Base-by-base conservation (phyloP, 2,888 invertebrate genomes). In the Hymenopus coronatus region DNA sequence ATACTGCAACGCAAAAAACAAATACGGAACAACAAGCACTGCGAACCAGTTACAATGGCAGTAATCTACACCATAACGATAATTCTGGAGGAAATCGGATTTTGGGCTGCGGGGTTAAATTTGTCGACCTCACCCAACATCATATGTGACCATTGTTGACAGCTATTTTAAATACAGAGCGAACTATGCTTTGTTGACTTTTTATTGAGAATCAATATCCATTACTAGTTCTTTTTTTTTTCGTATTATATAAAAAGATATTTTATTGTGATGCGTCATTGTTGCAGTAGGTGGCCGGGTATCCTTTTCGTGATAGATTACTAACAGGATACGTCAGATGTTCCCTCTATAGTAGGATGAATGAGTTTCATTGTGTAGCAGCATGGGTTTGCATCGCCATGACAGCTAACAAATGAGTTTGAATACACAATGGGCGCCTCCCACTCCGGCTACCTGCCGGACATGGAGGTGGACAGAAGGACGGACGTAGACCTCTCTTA, bases 321-420 rank as follows among this genome's bases (percentile, higher is more conserved):
- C 27, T 27, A 85, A 46, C 85, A 85, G 85, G 85, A n/a, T 83
- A n/a, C 54, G 54, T 70, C 54, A 70, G 54, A 70, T 15, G 15
- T 70, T 25, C 20, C 20, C 54, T 83, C 27, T 27, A 83, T 27
- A 27, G 46, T n/a, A 27, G 46, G 40, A 54, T 85, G 85, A 85
- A 85, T 85, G 85, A 54, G 46, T 85, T 54, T 85, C 27, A 85
- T 85, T 85, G 85, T 85, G 46, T 33, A 33, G 25, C 85, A 27
- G n/a, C 40, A 33, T 85, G 85, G 46, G 85, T n/a, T 40, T 85
- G 30, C 15, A 28, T 84, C 70, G 28, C 86, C 28, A 15, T 87
- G 87, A 87, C 87, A 87, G 87, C 82, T 87, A 82, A 87, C 87
- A 87, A 87, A 87, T 87, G 87, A 87, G 87, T 87, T 33, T 82